Base-by-base conservation (phyloP, 2,888 invertebrate genomes). In the Drosophila infuscata region DNA sequence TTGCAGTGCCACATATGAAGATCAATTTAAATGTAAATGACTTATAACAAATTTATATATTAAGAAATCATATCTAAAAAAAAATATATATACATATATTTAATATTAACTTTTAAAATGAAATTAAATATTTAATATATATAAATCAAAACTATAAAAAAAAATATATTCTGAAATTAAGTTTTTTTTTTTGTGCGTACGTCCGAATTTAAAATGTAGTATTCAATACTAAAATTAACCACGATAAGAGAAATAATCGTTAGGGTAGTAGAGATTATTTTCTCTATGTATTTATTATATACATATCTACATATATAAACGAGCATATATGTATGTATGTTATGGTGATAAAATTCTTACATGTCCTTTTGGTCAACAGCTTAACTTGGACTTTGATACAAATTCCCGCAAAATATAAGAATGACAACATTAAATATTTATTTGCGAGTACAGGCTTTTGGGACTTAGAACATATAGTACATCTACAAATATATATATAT, bases 291-390 rank as follows among this genome's bases (percentile, higher is more conserved):
- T 20, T 29, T 29, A 35, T 8, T 56, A 25, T 46, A 15, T 56
- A 25, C 38, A 15, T 53, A 20, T n/a, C 11, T 41, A 46, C 12
- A 46, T 7, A 46, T 8, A 25, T 15, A 15, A 8, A 15, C 2
- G 15, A 2, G 15, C 15, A 46, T 15, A 15, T 25, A 46, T 46
- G 8, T 25, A 25, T 46, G 25, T 43, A 8, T 52, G 72, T 68
- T 81, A 80, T 78, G 65, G 76, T 68, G 68, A 76, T 76, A 65
- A 76, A 78, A 78, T 60, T 71, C 76, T 66, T 66, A 76, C 67
- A 68, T 65, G 65, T 68, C 76, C 56, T 76, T 76, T 52, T 68
- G 78, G 72, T 65, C 68, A 81, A 80, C n/a, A 78, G 77, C 65
- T 76, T 78, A 78, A 68, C 56, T 68, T 52, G 64, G 68, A 79